phyloP scores from a whole-genome alignment of 2,113 vertebrate genomes.

The Rousettus leschenaultii region DNA sequence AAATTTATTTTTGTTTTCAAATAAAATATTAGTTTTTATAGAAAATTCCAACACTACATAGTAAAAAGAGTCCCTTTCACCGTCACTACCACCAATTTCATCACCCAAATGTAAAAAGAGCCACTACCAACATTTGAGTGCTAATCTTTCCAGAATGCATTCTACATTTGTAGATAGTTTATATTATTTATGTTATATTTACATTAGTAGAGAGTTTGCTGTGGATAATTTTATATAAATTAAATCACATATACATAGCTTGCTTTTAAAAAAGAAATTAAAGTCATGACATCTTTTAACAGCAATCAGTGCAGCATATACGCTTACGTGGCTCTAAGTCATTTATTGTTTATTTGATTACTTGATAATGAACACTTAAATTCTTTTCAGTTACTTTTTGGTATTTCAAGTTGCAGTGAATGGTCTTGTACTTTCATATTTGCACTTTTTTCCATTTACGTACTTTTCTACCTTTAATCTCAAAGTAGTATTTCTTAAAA shows the following conservation, averaged over 20 bases:
- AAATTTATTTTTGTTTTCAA: constrained; percentile 4
- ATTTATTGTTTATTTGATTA: neutral
- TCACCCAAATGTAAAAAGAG: neutral
- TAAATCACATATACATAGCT: neutral
- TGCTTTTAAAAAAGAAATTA: neutral
- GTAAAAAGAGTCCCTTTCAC: neutral
- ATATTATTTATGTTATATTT: neutral
- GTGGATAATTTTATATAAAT: neutral
- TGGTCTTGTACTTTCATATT: neutral
- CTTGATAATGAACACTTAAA: neutral
- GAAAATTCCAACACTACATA: neutral
- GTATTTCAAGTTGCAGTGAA: neutral
- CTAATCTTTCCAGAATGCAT: neutral
- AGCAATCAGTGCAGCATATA: neutral
- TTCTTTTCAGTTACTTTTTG: neutral
- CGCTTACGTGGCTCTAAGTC: neutral
- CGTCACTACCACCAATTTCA: neutral
- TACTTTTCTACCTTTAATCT: neutral
- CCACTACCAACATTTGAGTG: neutral
- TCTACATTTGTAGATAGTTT: neutral
- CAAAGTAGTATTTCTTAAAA: neutral
- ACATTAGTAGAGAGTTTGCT: neutral
- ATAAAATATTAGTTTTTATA: neutral
- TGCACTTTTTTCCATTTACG: neutral
- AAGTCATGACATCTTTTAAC: neutral